Evolutionary conservation across 2,888 invertebrate genomes (phyloP), one percentile per base, ranked within the genome.

Genomic region (Orthosia incerta): DNA sequence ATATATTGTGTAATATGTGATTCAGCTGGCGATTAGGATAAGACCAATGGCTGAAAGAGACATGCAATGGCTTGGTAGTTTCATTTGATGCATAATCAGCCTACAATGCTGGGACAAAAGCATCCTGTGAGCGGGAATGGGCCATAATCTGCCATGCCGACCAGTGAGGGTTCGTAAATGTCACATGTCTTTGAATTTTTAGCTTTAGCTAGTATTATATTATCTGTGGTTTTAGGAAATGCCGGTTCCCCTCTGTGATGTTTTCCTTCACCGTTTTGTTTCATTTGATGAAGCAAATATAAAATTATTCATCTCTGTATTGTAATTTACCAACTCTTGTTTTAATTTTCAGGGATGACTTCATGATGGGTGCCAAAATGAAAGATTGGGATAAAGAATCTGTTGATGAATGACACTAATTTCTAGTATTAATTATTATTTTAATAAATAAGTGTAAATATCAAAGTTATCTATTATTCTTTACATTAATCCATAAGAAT

Each of bases 301-400:
- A 4, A 31, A 31, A 31, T 31, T 31, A 31, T 31, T 31, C 26
- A 31, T 31, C 1, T 26, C 5, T 18, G 0, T 55, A 26, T 59
- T n/a, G 5, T 46, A 50, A 31, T 51, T 31, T 16, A 31, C 16
- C 48, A 18, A 72, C 13, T 39, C 55, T 68, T 1, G 18, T 63
- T 74, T 97, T 94, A 88, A 88, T 93, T 91, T 95, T 95, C 90
- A 97, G 98, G 80, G 98, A 99, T 89, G 98, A 99, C 93, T 99
- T 98, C 91, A 98, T 98, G 97, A 98, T 98, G 97, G 98, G 98
- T 80, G 98, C 98, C 48, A 98, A 98, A 94, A 97, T 99, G 95
- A 99, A 98, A 94, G 98, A 99, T 93, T 99, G 99, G 99, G 98
- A 99, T 90, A 98, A 98, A 93, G 97, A 98, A 86, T 95, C 96